A percentile compares a stretch with the other conserved stretches of the same genome.
Evolutionary conservation across 2,888 invertebrate species (phyloP).

Genomic region (Apotomis capreana): DNA sequence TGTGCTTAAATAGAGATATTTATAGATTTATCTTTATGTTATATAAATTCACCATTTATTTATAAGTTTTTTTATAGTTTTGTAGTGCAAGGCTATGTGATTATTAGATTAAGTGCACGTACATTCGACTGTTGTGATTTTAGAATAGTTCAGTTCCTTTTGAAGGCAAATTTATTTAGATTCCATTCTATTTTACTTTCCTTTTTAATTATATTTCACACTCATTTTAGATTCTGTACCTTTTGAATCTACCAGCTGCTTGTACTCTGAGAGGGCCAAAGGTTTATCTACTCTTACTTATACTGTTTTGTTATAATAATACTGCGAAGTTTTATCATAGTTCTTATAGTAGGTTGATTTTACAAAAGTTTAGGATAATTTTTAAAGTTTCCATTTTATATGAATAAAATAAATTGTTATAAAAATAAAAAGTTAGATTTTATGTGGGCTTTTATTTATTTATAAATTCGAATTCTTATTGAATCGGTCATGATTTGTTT

Average conservation of each 20-base stretch:
- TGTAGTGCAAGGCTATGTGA: slow-evolving; percentile 75
- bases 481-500: too few species aligned
- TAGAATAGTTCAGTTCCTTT: slow-evolving; percentile 61
- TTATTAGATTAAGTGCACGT: slow-evolving; percentile 76
- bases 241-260: slow-evolving; percentile 31
- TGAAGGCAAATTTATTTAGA: slow-evolving; percentile 51
- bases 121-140: slow-evolving; percentile 81
- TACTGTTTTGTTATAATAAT: slow-evolving; percentile 37
- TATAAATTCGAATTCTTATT: background rate
- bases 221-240: slow-evolving; percentile 34
- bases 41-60: slow-evolving; percentile 10
- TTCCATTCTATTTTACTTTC: slow-evolving; percentile 44
- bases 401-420: slow-evolving; percentile 65
- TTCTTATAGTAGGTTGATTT: slow-evolving; percentile 54
- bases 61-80: slow-evolving; percentile 52
- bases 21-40: background rate
- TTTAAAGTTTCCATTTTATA: slow-evolving; percentile 57
- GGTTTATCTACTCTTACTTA: slow-evolving; percentile 36
- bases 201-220: slow-evolving; percentile 29
- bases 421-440: slow-evolving; percentile 67
- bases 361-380: slow-evolving; percentile 51
- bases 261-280: slow-evolving; percentile 33
- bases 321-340: slow-evolving; percentile 46
- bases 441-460: slow-evolving; percentile 47
- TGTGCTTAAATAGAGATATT: background rate